These are phyloP conservation scores for Pocillopora grandis DNA, from an alignment of 92 coral and sea anemone genomes.

Conservation along the genomic window DNA sequence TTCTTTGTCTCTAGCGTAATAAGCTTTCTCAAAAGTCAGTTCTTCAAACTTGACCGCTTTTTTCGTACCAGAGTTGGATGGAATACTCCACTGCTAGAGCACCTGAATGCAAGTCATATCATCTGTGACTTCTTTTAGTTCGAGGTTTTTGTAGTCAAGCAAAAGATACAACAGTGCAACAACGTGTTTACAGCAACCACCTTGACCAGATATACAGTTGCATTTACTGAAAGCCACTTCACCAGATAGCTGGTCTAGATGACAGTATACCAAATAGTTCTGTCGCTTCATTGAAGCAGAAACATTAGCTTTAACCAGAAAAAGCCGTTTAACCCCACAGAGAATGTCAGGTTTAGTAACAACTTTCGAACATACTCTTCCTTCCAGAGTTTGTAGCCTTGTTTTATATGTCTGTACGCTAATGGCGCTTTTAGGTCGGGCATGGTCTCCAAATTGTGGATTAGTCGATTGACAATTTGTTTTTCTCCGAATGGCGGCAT, in stretches of 20 bases:
- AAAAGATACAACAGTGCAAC: neutral
- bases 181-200: neutral
- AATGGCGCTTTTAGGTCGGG: no score
- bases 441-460: no score
- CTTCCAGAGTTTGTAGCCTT: no score
- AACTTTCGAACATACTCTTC: no score
- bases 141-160: neutral
- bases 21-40: neutral
- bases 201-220: neutral
- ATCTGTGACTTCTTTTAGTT: neutral
- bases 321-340: no score
- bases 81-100: neutral
- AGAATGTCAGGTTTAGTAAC: no score
- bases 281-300: neutral
- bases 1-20: neutral
- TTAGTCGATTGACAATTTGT: no score
- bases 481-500: no score
- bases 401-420: no score
- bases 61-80: neutral
- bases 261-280: neutral
- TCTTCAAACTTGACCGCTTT: neutral
- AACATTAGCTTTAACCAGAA: no score
- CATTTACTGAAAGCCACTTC: neutral
- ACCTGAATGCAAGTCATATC: neutral
- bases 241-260: neutral